Base-by-base conservation (phyloP, 1,140 invertebrate genomes). In the Archegozetes longisetosus region DNA sequence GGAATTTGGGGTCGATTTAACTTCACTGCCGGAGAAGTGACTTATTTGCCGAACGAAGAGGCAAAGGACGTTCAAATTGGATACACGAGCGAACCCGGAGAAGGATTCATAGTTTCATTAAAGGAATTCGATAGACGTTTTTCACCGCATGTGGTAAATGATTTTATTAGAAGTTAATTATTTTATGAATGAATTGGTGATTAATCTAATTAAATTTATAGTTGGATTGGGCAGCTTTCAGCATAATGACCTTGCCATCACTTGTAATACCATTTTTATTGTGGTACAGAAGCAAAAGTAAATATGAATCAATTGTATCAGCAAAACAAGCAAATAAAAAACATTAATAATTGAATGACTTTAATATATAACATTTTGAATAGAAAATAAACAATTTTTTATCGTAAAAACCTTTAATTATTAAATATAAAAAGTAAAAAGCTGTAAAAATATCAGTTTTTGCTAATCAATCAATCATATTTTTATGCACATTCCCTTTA, bases 101-200 rank as follows among this genome's bases (percentile, higher is more conserved):
- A 98, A 76, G 92, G 91, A 63, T 84, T 84, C 52, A 95, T 99
- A 72, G 87, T 95, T 64, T 84, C 89, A 23, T 89, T 86, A 75
- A 85, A 85, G 69, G 94, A 98, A 73, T 99, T 91, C 72, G 90
- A 98, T 72, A 88, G 93, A 71, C 89, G 91, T 71, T 99, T 98
- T 77, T 97, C 92, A 56, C 92, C 91, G 29, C 94, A 96, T 76
- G 84, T 91, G 69, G 85, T 84, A 78, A 79, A 76, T 75, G 48
- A 51, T 54, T 25, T 61, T 54, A 17, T 24, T 59, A 28, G 25
- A 58, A 49, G 0, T 9, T 25, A 3, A 54, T 46, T 58, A 53
- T 52, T 53, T 23, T 26, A 53, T 50, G 23, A 26, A 29, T 29
- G 1, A 27, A 25, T 61, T 13, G 32, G 29, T 50, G 20, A 55